These are phyloP conservation scores for Malthinus flaveolus DNA, from an alignment of 2,888 invertebrate species.

Conservation along the genomic window DNA sequence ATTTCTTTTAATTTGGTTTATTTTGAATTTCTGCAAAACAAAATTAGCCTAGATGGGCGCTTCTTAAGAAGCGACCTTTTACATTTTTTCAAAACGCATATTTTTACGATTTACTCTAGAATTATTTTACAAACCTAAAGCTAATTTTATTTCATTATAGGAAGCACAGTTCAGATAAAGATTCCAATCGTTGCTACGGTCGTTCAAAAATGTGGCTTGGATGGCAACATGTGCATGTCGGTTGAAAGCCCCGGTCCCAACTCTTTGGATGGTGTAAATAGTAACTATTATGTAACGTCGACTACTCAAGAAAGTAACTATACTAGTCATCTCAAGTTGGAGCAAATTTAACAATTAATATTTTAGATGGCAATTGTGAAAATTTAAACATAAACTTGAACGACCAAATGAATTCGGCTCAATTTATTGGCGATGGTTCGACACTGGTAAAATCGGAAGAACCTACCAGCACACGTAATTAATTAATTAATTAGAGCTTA, in stretches of 20 bases:
- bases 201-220: conserved; percentile 48
- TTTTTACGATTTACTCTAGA: no score
- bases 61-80: no score
- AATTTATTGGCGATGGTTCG: background rate
- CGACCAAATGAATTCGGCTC: background rate
- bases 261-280: conserved; percentile 30
- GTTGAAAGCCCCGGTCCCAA: conserved; percentile 51
- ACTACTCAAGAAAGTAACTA: conserved; percentile 10
- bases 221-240: conserved; percentile 49
- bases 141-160: conserved; percentile 20
- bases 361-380: background rate
- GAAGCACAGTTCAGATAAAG: conserved; percentile 51
- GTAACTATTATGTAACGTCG: conserved; percentile 29
- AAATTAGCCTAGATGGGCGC: no score
- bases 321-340: no score
- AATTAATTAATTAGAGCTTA: background rate
- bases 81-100: no score
- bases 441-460: background rate
- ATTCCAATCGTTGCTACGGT: conserved; percentile 55
- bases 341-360: no score
- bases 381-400: background rate
- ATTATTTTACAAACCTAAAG: no score
- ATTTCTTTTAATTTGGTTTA: no score
- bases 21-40: no score
- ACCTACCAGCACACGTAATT: background rate